Evolutionary conservation across 92 coral and sea anemone genomes (phyloP).

Genomic region (Porites rus): DNA sequence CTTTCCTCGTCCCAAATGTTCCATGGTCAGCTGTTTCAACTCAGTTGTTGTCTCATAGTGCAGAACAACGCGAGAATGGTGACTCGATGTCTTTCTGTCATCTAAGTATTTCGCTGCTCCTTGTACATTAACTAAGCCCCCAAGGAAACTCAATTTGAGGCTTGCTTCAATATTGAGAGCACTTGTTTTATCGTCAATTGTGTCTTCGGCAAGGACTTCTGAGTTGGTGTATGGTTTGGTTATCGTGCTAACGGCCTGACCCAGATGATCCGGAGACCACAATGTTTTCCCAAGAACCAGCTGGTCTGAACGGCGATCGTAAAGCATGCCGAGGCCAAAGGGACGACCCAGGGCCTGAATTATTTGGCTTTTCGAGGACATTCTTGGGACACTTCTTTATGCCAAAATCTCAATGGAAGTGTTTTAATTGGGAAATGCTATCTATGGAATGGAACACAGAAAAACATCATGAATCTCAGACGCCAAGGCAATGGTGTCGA

Average conservation of each 20-base stretch:
- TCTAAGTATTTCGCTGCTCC: background rate
- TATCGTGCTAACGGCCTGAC: background rate
- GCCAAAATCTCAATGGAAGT: background rate
- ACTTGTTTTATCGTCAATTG: too few relatives aligned
- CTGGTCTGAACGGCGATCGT: background rate
- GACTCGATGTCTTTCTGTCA: too few relatives aligned
- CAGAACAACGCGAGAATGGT: too few relatives aligned
- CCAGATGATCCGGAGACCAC: background rate
- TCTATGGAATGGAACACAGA: background rate
- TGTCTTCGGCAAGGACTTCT: too few relatives aligned
- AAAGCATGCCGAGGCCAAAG: too few relatives aligned
- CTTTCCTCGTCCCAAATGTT: background rate
- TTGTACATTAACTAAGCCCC: background rate
- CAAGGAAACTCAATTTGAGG: background rate
- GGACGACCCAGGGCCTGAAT: too few relatives aligned
- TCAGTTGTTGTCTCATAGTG: too few relatives aligned
- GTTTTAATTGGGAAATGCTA: too few relatives aligned
- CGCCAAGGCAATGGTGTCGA: background rate
- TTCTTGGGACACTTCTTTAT: background rate
- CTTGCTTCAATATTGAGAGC: background rate
- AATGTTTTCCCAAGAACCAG: background rate
- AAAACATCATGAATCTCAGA: background rate
- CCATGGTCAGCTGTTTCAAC: too few relatives aligned
- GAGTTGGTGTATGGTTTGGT: background rate
- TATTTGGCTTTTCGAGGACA: too few relatives aligned